A percentile compares a stretch with the other conserved stretches of the same genome.
These are phyloP conservation scores for Acrobasis suavella DNA, from an alignment of 2,888 invertebrate genomes.

Conservation along the genomic window DNA sequence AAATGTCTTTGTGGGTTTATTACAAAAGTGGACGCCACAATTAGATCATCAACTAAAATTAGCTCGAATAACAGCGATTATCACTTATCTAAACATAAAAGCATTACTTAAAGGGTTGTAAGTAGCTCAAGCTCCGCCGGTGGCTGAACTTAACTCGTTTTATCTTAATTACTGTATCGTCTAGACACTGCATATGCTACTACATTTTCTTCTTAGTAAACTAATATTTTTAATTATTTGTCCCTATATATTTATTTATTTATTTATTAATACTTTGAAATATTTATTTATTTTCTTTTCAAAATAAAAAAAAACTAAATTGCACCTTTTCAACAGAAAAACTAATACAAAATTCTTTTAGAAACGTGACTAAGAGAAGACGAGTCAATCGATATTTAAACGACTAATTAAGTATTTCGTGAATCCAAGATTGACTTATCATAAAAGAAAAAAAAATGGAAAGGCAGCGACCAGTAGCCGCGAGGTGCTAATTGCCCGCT, in stretches of 20 bases:
- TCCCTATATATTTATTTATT: no score
- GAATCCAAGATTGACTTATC: slow-evolving; percentile 66
- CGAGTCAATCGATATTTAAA: slow-evolving; percentile 32
- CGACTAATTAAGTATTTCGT: slow-evolving; percentile 49
- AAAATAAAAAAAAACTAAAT: neutral
- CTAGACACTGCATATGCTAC: slow-evolving; percentile 7
- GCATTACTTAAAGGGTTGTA: slow-evolving; percentile 65
- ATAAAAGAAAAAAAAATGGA: slow-evolving; percentile 56
- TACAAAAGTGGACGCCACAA: slow-evolving; percentile 34
- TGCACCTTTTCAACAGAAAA: slow-evolving; percentile 43
- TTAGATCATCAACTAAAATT: slow-evolving; percentile 19
- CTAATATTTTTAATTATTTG: no score
- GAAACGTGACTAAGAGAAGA: slow-evolving; percentile 17
- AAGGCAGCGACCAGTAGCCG: slow-evolving; percentile 60
- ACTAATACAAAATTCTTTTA: slow-evolving; percentile 1
- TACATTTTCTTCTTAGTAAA: neutral
- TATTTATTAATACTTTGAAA: no score
- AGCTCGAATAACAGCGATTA: slow-evolving; percentile 44
- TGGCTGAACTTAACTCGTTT: slow-evolving; percentile 16
- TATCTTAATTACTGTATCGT: slow-evolving; percentile 18
- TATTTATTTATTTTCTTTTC: no score
- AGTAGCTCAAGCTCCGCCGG: slow-evolving; percentile 31
- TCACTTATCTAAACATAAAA: slow-evolving; percentile 52
- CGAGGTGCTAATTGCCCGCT: slow-evolving; percentile 72
- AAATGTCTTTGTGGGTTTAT: no score